phyloP scores from a whole-genome alignment of 2,888 invertebrate genomes.

The Microplitis manilae region DNA sequence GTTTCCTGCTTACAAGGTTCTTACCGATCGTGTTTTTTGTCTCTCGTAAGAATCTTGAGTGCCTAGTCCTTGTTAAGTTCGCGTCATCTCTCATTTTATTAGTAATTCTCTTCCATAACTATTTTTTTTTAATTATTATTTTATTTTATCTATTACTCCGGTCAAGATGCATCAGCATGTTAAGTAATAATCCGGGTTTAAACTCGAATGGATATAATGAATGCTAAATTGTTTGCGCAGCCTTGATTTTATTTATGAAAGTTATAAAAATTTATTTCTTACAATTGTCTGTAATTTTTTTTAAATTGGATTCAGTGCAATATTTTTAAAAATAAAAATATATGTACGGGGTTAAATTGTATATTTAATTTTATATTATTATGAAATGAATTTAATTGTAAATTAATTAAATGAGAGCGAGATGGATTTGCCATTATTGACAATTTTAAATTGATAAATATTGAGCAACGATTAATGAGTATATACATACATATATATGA shows the following conservation, averaged over 20 bases:
- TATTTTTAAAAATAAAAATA: neutral
- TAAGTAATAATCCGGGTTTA: neutral
- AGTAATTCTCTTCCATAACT: conserved; percentile 9
- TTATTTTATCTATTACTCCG: conserved; percentile 3
- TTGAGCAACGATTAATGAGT: too few species aligned
- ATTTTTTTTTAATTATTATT: conserved; percentile 26
- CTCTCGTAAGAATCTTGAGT: conserved; percentile 56
- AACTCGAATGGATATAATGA: too few species aligned
- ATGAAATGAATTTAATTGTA: neutral
- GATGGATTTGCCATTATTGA: neutral
- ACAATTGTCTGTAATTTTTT: neutral
- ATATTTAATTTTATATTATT: neutral
- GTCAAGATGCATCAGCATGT: conserved; percentile 30
- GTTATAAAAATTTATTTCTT: neutral
- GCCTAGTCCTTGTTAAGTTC: conserved; percentile 64
- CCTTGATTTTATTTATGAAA: neutral
- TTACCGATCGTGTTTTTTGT: neutral
- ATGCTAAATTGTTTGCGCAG: too few species aligned
- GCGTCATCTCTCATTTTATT: conserved; percentile 47
- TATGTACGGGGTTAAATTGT: neutral
- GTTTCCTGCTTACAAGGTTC: conserved; percentile 29
- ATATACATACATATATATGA: too few species aligned
- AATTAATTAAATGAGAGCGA: too few species aligned
- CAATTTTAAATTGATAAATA: neutral
- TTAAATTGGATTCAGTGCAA: conserved; percentile 8